Conservation (phyloP, 2,113 vertebrate species). For the Gasterosteus aculeatus region DNA sequence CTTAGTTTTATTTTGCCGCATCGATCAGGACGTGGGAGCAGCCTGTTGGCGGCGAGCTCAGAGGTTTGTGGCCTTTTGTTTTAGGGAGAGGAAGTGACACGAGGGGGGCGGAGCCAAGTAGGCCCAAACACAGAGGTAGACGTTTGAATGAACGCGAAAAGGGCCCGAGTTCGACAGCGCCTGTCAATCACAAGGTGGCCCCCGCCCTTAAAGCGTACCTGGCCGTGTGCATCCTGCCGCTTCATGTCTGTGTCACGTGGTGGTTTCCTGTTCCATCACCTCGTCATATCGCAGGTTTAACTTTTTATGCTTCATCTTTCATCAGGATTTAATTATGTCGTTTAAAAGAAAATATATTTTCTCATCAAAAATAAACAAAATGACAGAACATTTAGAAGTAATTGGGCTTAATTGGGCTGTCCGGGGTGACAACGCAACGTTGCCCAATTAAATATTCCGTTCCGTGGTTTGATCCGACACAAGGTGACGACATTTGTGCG, state of each 20-base stretch:
- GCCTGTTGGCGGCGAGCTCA: too few species aligned
- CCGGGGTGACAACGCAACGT: constrained; percentile 20
- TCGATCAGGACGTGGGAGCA: too few species aligned
- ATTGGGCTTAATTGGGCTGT: not conserved
- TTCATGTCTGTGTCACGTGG: too few species aligned
- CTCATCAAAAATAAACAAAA: not conserved
- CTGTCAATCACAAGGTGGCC: not conserved
- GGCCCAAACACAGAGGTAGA: not conserved
- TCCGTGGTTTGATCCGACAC: constrained; percentile 10
- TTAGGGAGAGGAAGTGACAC: not conserved
- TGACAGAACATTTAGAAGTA: not conserved
- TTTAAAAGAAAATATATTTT: too few species aligned
- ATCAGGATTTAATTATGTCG: too few species aligned
- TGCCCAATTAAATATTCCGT: not conserved
- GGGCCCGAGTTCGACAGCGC: not conserved
- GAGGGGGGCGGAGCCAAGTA: too few species aligned
- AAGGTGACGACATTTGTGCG: not conserved
- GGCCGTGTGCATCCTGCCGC: too few species aligned
- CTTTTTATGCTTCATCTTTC: too few species aligned
- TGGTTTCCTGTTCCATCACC: too few species aligned
- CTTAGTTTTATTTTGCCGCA: not conserved
- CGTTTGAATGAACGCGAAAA: too few species aligned
- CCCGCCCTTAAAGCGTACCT: not conserved
- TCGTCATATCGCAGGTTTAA: too few species aligned
- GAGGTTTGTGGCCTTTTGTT: not conserved